Evolutionary conservation across 2,113 vertebrate genomes (phyloP).

Genomic region (Corythornis cristatus): DNA sequence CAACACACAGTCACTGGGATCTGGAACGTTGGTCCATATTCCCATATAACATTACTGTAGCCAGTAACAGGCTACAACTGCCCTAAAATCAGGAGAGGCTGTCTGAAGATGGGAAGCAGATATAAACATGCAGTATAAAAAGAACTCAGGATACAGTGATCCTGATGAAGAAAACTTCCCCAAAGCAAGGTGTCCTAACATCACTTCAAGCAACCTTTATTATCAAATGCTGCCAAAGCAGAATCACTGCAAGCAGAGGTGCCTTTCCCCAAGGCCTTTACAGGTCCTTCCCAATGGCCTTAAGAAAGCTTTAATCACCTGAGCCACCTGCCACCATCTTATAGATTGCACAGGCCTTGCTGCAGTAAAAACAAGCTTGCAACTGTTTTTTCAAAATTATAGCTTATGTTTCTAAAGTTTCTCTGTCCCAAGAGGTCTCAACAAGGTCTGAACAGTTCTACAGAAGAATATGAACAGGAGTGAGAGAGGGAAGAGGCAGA

Average conservation of each 20-base stretch:
- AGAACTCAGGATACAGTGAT: background rate
- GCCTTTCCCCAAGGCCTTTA: slow-evolving; percentile 19
- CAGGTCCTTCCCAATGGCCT: background rate
- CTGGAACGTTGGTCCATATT: background rate
- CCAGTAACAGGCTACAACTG: background rate
- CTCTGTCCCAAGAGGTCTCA: background rate
- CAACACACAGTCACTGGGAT: background rate
- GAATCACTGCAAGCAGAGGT: slow-evolving; percentile 25
- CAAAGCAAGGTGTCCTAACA: slow-evolving; percentile 1
- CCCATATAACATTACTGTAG: background rate
- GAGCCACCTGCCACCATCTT: slow-evolving; percentile 55
- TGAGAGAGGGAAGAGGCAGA: background rate
- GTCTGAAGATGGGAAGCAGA: background rate
- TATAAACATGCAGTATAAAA: background rate
- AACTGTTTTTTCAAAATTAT: background rate
- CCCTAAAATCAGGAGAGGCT: background rate
- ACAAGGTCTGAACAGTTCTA: background rate
- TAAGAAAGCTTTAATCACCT: slow-evolving; percentile 36
- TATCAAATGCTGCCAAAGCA: slow-evolving; percentile 5
- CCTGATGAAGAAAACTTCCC: background rate
- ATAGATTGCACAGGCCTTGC: background rate
- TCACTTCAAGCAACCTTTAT: background rate
- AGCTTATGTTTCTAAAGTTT: background rate
- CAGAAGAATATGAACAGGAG: background rate
- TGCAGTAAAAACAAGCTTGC: slow-evolving; percentile 3